Percentiles rank a stretch among this genome's conserved stretches.
phyloP scores from a whole-genome alignment of 1,140 invertebrate genomes.

The Bactericera cockerelli region DNA sequence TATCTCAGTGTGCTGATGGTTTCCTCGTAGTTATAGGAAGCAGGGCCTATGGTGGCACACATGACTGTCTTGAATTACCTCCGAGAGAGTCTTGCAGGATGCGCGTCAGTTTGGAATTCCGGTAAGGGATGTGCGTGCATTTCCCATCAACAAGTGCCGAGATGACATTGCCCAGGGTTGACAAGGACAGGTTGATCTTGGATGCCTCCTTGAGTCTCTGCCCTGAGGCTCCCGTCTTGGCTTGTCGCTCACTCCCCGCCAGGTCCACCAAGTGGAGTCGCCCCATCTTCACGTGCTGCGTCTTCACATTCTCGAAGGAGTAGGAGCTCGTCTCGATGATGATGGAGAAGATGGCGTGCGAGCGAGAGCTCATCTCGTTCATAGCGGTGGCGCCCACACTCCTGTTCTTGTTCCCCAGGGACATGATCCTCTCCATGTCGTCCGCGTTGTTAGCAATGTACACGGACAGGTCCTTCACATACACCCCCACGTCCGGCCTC shows the following conservation, averaged over 20 bases:
- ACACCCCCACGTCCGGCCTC: constrained; percentile 63
- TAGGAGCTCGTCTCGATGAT: constrained; percentile 56
- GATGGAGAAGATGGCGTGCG: constrained; percentile 79
- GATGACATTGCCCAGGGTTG: constrained; percentile 88
- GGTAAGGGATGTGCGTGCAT: constrained; percentile 84
- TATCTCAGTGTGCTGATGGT: constrained; percentile 93
- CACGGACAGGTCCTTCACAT: constrained; percentile 58
- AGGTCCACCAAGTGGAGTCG: constrained; percentile 72
- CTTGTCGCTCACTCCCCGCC: constrained; percentile 69
- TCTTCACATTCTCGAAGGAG: neutral
- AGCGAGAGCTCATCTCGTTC: constrained; percentile 70
- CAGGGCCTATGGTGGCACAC: constrained; percentile 90
- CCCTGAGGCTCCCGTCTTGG: constrained; percentile 80
- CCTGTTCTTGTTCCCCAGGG: constrained; percentile 65
- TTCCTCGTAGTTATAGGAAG: constrained; percentile 94
- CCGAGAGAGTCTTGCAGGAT: constrained; percentile 87
- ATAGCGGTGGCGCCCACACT: constrained; percentile 66
- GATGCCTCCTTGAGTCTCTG: constrained; percentile 81
- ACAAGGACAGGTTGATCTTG: constrained; percentile 89
- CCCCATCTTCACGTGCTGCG: constrained; percentile 52
- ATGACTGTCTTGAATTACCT: constrained; percentile 92
- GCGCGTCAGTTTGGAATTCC: constrained; percentile 85
- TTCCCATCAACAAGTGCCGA: constrained; percentile 88
- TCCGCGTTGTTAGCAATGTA: constrained; percentile 68
- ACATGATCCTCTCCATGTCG: constrained; percentile 66